These are phyloP conservation scores for Butorides virescens DNA, from an alignment of 2,113 vertebrate species.

Conservation along the genomic window DNA sequence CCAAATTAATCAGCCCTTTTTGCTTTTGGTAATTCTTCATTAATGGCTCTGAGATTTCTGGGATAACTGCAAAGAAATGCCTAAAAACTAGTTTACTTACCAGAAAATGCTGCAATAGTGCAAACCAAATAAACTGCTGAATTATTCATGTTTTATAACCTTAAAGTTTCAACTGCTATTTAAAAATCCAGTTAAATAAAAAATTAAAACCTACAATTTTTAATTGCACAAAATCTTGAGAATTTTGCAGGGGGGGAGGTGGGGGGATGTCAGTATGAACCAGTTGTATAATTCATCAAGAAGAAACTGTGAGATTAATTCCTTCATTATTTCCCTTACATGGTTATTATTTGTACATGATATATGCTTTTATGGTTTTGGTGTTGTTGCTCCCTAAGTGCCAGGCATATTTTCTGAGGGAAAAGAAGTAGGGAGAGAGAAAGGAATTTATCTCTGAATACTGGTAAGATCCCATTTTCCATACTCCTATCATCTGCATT, in stretches of 20 bases:
- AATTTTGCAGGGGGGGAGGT: background rate
- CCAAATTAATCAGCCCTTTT: background rate
- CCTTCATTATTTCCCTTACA: background rate
- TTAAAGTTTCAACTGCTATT: background rate
- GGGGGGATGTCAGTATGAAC: background rate
- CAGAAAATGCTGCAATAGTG: background rate
- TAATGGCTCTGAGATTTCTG: background rate
- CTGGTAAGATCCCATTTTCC: background rate
- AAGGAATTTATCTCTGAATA: background rate
- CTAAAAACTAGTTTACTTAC: background rate
- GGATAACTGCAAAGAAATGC: slow-evolving; percentile 1
- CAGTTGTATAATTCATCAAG: background rate
- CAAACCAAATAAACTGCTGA: background rate
- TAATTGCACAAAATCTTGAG: background rate
- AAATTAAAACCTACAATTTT: background rate
- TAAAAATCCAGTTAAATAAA: background rate
- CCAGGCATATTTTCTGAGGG: background rate
- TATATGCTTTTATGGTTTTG: background rate
- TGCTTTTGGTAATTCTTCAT: background rate
- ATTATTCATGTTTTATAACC: background rate
- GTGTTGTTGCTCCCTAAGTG: background rate
- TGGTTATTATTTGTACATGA: background rate
- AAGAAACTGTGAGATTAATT: background rate
- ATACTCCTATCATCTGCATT: background rate
- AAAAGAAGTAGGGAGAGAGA: background rate